phyloP scores from a whole-genome alignment of 2,797 vertebrate species.

The Balearica regulorum region DNA sequence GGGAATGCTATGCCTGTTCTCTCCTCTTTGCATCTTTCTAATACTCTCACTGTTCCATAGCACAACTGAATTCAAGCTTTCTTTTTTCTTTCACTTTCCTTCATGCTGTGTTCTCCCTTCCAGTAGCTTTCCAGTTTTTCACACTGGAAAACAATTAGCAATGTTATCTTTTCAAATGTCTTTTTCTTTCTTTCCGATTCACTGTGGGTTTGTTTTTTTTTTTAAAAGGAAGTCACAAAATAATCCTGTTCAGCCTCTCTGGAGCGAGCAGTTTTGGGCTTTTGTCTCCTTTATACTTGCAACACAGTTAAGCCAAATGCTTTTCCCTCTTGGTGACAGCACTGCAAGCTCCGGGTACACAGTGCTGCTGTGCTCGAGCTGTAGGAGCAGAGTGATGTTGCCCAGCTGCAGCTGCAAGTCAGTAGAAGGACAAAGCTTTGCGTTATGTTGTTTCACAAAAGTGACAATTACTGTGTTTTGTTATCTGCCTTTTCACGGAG shows the following conservation, averaged over 20 bases:
- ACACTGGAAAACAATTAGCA: background rate
- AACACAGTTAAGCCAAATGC: slow-evolving; percentile 11
- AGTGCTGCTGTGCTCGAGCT: slow-evolving; percentile 47
- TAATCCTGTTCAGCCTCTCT: slow-evolving; percentile 5
- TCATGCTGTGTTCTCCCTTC: background rate
- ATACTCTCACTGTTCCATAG: background rate
- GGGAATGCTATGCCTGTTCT: background rate
- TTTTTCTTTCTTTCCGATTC: slow-evolving; percentile 17
- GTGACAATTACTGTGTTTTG: slow-evolving; percentile 48
- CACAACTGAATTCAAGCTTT: background rate
- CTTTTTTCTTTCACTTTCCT: background rate
- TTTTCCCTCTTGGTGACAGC: slow-evolving; percentile 41
- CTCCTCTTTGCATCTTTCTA: background rate
- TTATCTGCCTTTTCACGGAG: slow-evolving; percentile 19
- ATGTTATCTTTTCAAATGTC: background rate
- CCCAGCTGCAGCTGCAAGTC: slow-evolving; percentile 64
- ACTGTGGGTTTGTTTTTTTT: background rate
- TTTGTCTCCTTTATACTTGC: slow-evolving; percentile 44
- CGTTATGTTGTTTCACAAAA: slow-evolving; percentile 51
- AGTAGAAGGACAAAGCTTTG: slow-evolving; percentile 61
- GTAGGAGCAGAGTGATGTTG: slow-evolving; percentile 21
- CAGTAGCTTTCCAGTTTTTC: background rate
- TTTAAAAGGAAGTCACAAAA: slow-evolving; percentile 16
- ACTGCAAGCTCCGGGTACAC: slow-evolving; percentile 19
- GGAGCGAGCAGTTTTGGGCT: background rate